Evolutionary conservation across 2,113 vertebrate species (phyloP).

Genomic region (Thunnus maccoyii): DNA sequence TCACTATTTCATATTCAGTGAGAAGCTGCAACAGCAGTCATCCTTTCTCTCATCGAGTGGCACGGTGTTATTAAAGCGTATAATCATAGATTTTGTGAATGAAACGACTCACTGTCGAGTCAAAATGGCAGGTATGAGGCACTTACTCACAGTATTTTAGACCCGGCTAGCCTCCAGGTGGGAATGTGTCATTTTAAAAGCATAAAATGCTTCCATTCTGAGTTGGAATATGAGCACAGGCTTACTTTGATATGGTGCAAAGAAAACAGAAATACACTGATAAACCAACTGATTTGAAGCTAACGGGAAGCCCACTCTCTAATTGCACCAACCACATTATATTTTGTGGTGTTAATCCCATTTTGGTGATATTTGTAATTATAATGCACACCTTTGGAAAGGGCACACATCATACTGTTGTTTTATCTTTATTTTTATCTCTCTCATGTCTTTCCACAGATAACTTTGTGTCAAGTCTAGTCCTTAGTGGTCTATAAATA

Average conservation of each 20-base stretch:
- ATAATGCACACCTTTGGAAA: neutral
- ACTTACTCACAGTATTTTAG: slow-evolving; percentile 62
- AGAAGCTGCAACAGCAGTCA: slow-evolving; percentile 44
- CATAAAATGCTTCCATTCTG: slow-evolving; percentile 21
- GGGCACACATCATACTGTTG: neutral
- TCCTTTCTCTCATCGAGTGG: slow-evolving; percentile 66
- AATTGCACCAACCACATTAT: slow-evolving; percentile 10
- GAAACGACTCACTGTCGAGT: slow-evolving; percentile 65
- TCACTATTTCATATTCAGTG: slow-evolving; percentile 77
- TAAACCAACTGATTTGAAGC: slow-evolving; percentile 34
- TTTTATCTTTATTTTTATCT: slow-evolving; percentile 48
- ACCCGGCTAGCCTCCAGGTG: slow-evolving; percentile 43
- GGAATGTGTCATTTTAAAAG: slow-evolving; percentile 50
- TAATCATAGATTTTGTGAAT: slow-evolving; percentile 86
- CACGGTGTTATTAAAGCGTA: slow-evolving; percentile 82
- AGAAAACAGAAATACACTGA: slow-evolving; percentile 27
- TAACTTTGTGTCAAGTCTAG: slow-evolving; percentile 18
- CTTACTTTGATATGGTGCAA: slow-evolving; percentile 36
- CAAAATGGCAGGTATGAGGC: slow-evolving; percentile 75
- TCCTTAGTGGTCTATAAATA: slow-evolving; percentile 60
- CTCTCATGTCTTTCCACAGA: slow-evolving; percentile 36
- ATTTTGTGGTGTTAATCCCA: slow-evolving; percentile 10
- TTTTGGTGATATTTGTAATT: slow-evolving; percentile 26
- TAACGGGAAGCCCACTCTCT: slow-evolving; percentile 26
- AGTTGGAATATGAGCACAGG: slow-evolving; percentile 14